These are phyloP conservation scores for Poeciliopsis presidionis DNA, from an alignment of 2,797 vertebrate species.

Conservation along the genomic window DNA sequence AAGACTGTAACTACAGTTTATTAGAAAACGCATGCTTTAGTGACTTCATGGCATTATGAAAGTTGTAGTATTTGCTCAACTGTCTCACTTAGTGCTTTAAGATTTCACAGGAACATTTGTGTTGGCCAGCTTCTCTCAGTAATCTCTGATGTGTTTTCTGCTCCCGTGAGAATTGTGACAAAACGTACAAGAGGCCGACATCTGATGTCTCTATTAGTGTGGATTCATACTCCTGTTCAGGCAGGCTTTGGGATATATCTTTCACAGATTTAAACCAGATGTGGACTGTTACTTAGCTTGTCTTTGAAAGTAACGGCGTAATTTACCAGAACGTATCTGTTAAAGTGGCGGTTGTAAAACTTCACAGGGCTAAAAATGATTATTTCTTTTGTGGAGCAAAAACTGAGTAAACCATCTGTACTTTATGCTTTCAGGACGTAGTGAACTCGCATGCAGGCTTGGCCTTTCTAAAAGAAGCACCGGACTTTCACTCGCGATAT, in stretches of 20 bases:
- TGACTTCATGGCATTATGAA: conserved; percentile 44
- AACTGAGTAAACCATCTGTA: conserved; percentile 19
- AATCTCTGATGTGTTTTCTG: conserved; percentile 37
- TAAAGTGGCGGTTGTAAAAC: conserved; percentile 20
- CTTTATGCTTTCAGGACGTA: conserved; percentile 85
- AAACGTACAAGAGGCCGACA: conserved; percentile 33
- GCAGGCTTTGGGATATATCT: conserved; percentile 20
- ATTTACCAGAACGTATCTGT: conserved; percentile 37
- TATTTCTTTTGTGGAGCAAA: conserved; percentile 21
- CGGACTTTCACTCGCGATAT: conserved; percentile 96
- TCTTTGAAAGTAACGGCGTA: conserved; percentile 36
- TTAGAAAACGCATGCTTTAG: conserved; percentile 53
- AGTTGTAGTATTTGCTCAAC: conserved; percentile 27
- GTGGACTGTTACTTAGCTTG: conserved; percentile 44
- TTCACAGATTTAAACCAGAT: conserved; percentile 39
- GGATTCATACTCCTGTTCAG: conserved; percentile 38
- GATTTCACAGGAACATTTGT: conserved; percentile 45
- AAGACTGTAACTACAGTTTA: conserved; percentile 47
- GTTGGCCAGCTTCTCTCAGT: conserved; percentile 26
- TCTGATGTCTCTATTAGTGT: conserved; percentile 48
- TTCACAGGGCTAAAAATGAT: conserved; percentile 27
- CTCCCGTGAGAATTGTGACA: conserved; percentile 12
- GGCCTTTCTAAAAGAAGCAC: conserved; percentile 92
- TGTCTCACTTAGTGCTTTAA: conserved; percentile 21
- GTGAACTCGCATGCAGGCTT: conserved; percentile 93